Evolutionary conservation across 1,140 invertebrate genomes (phyloP), one percentile per base, ranked within the genome.

Genomic region (Drosophila kikkawai): DNA sequence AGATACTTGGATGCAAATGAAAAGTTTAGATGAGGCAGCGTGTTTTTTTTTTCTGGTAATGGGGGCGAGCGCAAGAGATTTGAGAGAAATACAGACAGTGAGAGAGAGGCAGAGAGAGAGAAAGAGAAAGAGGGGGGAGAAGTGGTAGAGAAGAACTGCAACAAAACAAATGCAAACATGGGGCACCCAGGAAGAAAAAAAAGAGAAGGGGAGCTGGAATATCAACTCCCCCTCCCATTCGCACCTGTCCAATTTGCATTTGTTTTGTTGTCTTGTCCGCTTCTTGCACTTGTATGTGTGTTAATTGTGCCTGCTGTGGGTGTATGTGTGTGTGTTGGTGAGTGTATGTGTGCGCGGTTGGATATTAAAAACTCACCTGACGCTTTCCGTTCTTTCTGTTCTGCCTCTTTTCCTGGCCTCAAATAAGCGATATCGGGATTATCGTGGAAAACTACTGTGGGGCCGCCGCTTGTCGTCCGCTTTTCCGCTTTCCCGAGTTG

Each of bases 361-460:
- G 42, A 87, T 74, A 71, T 79, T 36, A 56, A 87, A 84, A 67
- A 87, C 83, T 87, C 85, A 87, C 83, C 83, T 87, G 83, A 87
- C 84, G 77, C 71, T 83, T 82, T 75, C 68, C 70, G 70, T 88
- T 63, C 37, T 67, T 70, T 44, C 37, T 34, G 15, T 37, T 77
- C 44, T 55, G 47, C 65, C 53, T 70, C 64, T 68, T 45, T 44
- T 51, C 56, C 63, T 59, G 66, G 56, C 44, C 39, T 55, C 57
- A 79, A 79, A 86, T 83, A 12, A 44, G 71, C 65, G 71, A 67
- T 60, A 55, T 66, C 36, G 44, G 42, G 56, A 66, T 47, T 61
- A 61, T 60, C 22, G 56, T 61, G 64, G 56, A 51, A 58, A 73
- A 73, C 53, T 73, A 42, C 53, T n/a, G 37, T 32, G 22, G 7